These are phyloP conservation scores for Gobionotothen gibberifrons DNA, from an alignment of 2,797 vertebrate genomes.

Conservation along the genomic window DNA sequence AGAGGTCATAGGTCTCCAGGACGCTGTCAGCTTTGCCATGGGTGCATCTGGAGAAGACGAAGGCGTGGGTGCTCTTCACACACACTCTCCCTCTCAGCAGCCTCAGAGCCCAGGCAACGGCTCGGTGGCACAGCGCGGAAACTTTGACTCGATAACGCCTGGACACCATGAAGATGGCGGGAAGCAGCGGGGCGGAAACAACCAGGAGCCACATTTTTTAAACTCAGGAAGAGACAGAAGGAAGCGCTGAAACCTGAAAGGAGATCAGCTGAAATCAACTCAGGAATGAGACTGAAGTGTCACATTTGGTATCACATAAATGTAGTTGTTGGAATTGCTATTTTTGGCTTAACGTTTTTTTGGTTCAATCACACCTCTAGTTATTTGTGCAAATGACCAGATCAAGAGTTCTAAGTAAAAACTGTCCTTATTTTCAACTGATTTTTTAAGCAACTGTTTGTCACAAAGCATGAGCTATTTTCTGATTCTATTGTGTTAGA, in stretches of 20 bases:
- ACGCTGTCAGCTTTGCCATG: slow-evolving; percentile 81
- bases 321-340: not conserved
- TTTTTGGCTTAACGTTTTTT: not conserved
- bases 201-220: slow-evolving; percentile 64
- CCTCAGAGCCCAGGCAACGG: slow-evolving; percentile 43
- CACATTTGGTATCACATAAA: not conserved
- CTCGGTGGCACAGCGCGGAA: slow-evolving; percentile 41
- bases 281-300: not conserved
- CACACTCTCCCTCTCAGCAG: slow-evolving; percentile 50
- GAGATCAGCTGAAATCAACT: not conserved
- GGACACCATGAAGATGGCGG: slow-evolving; percentile 49
- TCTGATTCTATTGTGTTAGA: not conserved
- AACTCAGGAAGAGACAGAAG: not conserved
- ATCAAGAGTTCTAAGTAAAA: not conserved
- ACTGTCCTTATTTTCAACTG: not conserved
- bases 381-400: not conserved
- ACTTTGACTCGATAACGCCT: slow-evolving; percentile 26
- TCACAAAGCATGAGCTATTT: too few species aligned
- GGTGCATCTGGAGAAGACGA: slow-evolving; percentile 79
- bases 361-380: not conserved
- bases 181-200: slow-evolving; percentile 60
- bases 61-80: slow-evolving; percentile 68
- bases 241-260: not conserved
- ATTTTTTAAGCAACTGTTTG: not conserved
- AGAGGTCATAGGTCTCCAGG: slow-evolving; percentile 78